phyloP scores from a whole-genome alignment of 2,888 invertebrate species.

The Aspidiotus destructor region DNA sequence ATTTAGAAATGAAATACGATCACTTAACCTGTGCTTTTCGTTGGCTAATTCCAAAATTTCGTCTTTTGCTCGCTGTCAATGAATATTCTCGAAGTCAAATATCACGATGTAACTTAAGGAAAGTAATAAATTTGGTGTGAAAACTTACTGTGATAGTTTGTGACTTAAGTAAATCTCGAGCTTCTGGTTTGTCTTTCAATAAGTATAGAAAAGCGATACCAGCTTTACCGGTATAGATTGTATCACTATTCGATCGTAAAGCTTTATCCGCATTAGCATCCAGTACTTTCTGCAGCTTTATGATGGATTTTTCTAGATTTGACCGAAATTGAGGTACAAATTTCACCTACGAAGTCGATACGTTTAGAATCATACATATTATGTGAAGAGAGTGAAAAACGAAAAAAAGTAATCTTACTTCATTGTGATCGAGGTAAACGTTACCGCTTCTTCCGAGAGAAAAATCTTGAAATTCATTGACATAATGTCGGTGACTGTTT shows the following conservation, averaged over 20 bases:
- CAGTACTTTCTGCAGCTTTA: background rate
- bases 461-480: conserved; percentile 15
- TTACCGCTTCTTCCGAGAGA: conserved; percentile 11
- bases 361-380: background rate
- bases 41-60: conserved; percentile 44
- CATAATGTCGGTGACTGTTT: conserved; percentile 9
- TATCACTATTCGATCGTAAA: conserved; percentile 17
- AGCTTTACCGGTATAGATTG: conserved; percentile 62
- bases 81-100: background rate
- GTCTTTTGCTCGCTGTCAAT: conserved; percentile 44
- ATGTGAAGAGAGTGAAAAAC: background rate
- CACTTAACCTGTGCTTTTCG: conserved; percentile 43
- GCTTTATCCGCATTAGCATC: conserved; percentile 13
- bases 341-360: background rate
- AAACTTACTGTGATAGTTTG: conserved; percentile 39
- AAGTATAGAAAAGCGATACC: conserved; percentile 60
- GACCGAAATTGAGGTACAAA: background rate
- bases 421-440: background rate
- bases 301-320: conserved; percentile 3
- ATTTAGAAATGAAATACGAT: conserved; percentile 55
- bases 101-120: background rate
- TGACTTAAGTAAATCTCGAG: background rate
- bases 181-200: conserved; percentile 38
- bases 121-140: conserved; percentile 15
- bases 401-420: conserved; percentile 5